Evolutionary conservation across 2,888 invertebrate species (phyloP), one percentile per base, ranked within the genome.

Genomic region (Rhingia rostrata): DNA sequence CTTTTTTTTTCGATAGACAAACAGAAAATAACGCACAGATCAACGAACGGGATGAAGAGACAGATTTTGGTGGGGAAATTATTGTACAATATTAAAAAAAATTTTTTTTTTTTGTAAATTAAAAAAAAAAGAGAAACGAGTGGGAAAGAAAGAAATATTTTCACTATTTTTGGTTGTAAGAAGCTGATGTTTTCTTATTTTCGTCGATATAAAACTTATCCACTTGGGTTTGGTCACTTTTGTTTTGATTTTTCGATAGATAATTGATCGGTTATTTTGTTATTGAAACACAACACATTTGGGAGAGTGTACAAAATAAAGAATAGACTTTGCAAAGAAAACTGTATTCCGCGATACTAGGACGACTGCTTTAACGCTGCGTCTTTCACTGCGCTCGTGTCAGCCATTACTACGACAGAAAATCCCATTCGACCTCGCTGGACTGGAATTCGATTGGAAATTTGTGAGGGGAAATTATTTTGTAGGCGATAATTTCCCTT

Each of bases 351-450:
- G 73, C 83, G 83, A 41, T 69, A 60, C 47, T 53, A 79, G 41
- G 64, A 69, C 63, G 73, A 79, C 51, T 79, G 61, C 35, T 58
- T 41, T 53, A 69, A 39, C 45, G 67, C 32, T 60, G 47, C 74
- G 84, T 84, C 80, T 75, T 60, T 14, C 47, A 66, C 69, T 47
- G 56, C 74, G 80, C 84, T 75, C 79, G 80, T 70, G 75, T 84
- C 84, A 75, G 84, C 84, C 74, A 80, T 80, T 84, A 84, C 84
- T 84, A 84, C 84, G 54, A 37, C 35, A 84, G 74, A 80, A 84
- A 80, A 84, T 80, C 84, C 84, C 80, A 80, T 75, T 75, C 84
- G 84, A 84, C 84, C 84, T 84, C 84, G 84, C 60, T 80, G 70
- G 70, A 56, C 66, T 80, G 84, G 80, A 84, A 75, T 30, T 37